A percentile compares a stretch with the other conserved stretches of the same genome.
These are phyloP conservation scores for Merluccius polli DNA, from an alignment of 2,797 vertebrate species.

Conservation along the genomic window DNA sequence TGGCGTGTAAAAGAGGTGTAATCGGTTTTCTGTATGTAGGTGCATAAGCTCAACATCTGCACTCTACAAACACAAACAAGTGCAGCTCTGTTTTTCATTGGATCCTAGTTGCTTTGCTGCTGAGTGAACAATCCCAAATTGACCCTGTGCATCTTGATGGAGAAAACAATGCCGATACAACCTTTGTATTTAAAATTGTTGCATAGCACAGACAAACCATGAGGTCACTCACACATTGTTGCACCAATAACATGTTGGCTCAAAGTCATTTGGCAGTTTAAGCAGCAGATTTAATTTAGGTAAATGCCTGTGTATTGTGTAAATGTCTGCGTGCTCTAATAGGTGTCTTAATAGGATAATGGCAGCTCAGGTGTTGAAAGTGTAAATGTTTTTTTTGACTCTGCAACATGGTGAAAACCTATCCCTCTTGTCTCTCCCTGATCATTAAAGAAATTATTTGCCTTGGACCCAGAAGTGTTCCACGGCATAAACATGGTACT, in stretches of 20 bases:
- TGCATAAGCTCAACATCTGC: neutral
- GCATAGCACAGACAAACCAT: neutral
- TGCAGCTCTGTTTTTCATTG: neutral
- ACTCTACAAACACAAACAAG: neutral
- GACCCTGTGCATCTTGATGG: neutral
- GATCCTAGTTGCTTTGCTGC: neutral
- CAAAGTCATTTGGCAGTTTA: neutral
- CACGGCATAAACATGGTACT: conserved; percentile 73
- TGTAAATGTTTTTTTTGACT: conserved; percentile 1
- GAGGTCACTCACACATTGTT: neutral
- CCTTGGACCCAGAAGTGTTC: conserved; percentile 74
- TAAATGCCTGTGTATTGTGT: neutral
- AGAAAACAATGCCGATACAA: neutral
- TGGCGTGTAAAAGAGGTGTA: neutral
- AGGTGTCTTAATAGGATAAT: neutral
- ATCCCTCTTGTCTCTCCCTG: conserved; percentile 63
- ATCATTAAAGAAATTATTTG: conserved; percentile 74
- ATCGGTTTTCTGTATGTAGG: neutral
- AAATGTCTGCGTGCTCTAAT: neutral
- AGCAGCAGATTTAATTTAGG: neutral
- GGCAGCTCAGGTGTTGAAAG: neutral
- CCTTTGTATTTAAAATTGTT: neutral
- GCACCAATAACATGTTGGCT: neutral
- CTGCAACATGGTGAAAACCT: conserved; percentile 37
- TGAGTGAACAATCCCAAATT: neutral